phyloP scores from a whole-genome alignment of 1,140 invertebrate species.

The Lasioglossum baleicum region DNA sequence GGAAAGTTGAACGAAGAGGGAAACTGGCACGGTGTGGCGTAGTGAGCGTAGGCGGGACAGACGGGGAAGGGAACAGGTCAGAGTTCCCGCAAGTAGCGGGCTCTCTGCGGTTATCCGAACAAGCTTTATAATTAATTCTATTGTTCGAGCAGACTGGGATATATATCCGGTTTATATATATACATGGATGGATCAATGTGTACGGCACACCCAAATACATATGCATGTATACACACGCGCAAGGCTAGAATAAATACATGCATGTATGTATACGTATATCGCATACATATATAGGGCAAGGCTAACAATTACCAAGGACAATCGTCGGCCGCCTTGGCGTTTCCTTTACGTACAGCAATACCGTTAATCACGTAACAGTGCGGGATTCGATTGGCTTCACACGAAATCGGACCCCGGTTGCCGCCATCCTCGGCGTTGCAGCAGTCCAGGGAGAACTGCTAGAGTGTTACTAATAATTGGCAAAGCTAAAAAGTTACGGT shows the following conservation, averaged over 20 bases:
- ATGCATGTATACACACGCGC: not conserved
- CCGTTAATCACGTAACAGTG: slow-evolving; percentile 59
- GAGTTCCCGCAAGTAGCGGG: slow-evolving; percentile 68
- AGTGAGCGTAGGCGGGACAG: not conserved
- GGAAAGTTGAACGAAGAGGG: not conserved
- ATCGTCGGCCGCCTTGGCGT: slow-evolving; percentile 46
- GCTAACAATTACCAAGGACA: slow-evolving; percentile 63
- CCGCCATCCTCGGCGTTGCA: too few species aligned
- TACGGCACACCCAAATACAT: not conserved
- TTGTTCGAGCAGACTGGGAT: slow-evolving; percentile 66
- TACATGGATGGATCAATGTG: not conserved
- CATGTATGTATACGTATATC: not conserved
- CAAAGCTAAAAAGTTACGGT: too few species aligned
- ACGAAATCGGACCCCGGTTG: not conserved
- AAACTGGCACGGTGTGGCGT: not conserved
- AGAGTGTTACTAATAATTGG: too few species aligned
- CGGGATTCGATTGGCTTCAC: not conserved
- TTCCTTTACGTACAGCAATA: slow-evolving; percentile 57
- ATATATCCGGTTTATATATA: not conserved
- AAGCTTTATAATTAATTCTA: slow-evolving; percentile 77
- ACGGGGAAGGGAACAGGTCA: not conserved
- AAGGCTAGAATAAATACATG: not conserved
- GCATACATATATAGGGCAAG: slow-evolving; percentile 52
- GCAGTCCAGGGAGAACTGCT: too few species aligned
- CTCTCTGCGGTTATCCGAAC: slow-evolving; percentile 68